Evolutionary conservation across 2,888 invertebrate genomes (phyloP), one percentile per base, ranked within the genome.

Genomic region (Ormia ochracea): DNA sequence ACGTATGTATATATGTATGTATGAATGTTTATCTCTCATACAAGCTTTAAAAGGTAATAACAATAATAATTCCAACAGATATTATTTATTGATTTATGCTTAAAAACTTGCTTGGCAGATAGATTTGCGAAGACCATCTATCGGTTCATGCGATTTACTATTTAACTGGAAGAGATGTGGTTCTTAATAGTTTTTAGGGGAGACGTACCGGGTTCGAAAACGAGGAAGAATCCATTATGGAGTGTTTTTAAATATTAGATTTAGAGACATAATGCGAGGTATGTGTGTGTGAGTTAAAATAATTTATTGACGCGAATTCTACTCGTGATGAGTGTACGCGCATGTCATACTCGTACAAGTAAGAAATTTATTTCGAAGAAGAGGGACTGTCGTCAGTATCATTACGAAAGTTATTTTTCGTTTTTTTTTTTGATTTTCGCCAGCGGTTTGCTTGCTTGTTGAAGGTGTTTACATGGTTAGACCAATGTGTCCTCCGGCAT

Each of bases 41-140:
- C 54, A 75, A 66, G 56, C 54, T 72, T 75, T 80, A 66, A 74
- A 73, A 63, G 73, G 48, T 68, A 74, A 28, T 38, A 70, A 61
- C 31, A 61, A 61, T 41, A 61, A 54, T 74, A 75, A 58, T 70
- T 65, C 56, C 65, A 70, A 28, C 43, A 54, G 75, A 68, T 66
- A 75, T 80, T 76, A 80, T 80, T 72, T 80, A 76, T 76, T 80
- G 75, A 76, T 76, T 76, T 80, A 76, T 76, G 72, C 63, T 72
- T 68, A 72, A 68, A 72, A 72, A 70, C 59, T 66, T 61, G 61
- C 10, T 54, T 56, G 33, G n/a, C 36, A 19, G 33, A 23, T 9
- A 61, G 26, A 65, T 65, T 36, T 66, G 28, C 31, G 10, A 38
- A 26, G 28, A n/a, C n/a, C n/a, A n/a, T 21, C 70, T 41, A 48